A percentile compares a stretch with the other conserved stretches of the same genome.
phyloP scores from a whole-genome alignment of 2,888 invertebrate genomes.

The Stenoptilia bipunctidactyla region DNA sequence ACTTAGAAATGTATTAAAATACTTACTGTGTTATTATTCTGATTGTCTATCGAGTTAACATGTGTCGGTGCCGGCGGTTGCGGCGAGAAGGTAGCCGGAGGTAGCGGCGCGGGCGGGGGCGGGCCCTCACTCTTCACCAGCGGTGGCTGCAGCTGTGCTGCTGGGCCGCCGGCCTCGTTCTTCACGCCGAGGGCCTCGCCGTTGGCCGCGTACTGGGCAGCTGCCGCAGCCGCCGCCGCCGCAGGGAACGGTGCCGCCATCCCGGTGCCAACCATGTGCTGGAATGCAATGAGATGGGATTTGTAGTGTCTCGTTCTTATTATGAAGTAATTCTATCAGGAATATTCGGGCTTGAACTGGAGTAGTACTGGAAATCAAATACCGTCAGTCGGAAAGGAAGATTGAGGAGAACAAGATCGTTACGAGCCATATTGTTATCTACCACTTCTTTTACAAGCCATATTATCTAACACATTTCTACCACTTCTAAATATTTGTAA shows the following conservation, averaged over 20 bases:
- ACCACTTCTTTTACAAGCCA: too few relatives aligned
- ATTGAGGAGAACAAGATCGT: too few relatives aligned
- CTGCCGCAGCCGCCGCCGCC: slow-evolving; percentile 74
- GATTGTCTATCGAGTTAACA: slow-evolving; percentile 73
- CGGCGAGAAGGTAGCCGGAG: slow-evolving; percentile 59
- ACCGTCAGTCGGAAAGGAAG: too few relatives aligned
- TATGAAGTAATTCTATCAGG: too few relatives aligned
- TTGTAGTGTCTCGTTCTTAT: too few relatives aligned
- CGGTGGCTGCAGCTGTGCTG: slow-evolving; percentile 47
- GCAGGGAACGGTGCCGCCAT: slow-evolving; percentile 82
- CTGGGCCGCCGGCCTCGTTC: slow-evolving; percentile 51
- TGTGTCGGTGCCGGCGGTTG: slow-evolving; percentile 52
- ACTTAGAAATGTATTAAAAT: too few relatives aligned
- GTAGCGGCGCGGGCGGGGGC: slow-evolving; percentile 53
- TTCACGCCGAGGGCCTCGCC: slow-evolving; percentile 66
- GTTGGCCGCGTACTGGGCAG: slow-evolving; percentile 71
- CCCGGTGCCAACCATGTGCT: slow-evolving; percentile 96
- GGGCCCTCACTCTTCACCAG: slow-evolving; percentile 68
- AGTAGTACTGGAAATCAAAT: too few relatives aligned
- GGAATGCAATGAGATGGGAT: slow-evolving; percentile 53
- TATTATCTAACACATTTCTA: too few relatives aligned
- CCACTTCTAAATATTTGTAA: too few relatives aligned
- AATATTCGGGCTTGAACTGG: too few relatives aligned
- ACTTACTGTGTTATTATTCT: slow-evolving; percentile 58
- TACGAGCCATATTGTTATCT: too few relatives aligned